Percentiles rank a stretch among this genome's conserved stretches.
Conservation (phyloP, 2,797 vertebrate species). For the Urophycis tenuis region DNA sequence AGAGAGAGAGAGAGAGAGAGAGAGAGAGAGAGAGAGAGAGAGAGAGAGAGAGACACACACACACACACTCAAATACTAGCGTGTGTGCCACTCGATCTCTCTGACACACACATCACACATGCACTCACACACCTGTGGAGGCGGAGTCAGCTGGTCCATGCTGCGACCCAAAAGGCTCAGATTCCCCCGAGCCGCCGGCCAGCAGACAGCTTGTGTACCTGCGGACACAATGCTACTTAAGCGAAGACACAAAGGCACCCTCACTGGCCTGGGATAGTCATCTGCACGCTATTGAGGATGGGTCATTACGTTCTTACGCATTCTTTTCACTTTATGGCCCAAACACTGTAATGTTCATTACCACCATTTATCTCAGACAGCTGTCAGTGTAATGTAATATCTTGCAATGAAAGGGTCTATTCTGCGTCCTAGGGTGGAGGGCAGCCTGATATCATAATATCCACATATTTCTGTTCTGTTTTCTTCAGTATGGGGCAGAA, state of each 20-base stretch:
- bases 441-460: neutral
- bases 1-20: too few species aligned
- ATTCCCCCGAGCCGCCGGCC: neutral
- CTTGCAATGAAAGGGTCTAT: neutral
- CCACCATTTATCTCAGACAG: neutral
- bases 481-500: neutral
- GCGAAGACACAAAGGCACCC: neutral
- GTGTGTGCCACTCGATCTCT: too few species aligned
- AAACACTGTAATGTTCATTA: neutral
- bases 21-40: too few species aligned
- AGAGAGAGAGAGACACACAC: too few species aligned
- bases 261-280: neutral
- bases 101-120: too few species aligned
- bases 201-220: neutral
- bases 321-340: slow-evolving; percentile 1
- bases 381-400: neutral
- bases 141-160: neutral
- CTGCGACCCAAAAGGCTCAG: neutral
- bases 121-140: too few species aligned
- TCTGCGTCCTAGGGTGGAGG: neutral
- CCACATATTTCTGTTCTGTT: neutral
- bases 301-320: neutral
- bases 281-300: neutral
- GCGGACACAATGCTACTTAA: neutral
- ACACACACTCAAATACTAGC: too few species aligned